Evolutionary conservation across 2,888 invertebrate species (phyloP), one percentile per base, ranked within the genome.

Genomic region (Cryptocephalus primarius): DNA sequence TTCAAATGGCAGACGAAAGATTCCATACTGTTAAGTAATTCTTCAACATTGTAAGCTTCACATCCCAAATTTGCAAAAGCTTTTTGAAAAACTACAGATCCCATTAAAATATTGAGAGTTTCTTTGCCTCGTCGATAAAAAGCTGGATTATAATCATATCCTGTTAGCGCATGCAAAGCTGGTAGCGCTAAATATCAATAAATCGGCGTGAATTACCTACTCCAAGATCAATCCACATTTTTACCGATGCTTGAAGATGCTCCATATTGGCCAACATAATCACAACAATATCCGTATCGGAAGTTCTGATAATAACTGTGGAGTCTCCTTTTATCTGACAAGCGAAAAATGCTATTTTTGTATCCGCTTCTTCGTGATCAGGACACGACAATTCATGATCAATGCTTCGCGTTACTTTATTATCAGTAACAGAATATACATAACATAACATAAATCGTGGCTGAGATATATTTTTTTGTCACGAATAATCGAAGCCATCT

Each of bases 401-500:
- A 33, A 52, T 39, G n/a, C 14, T 51, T 42, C 40, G 38, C 9
- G 39, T 13, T 33, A 56, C 47, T 45, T 43, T 44, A 44, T 44
- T 36, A 51, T 52, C 40, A 33, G 40, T 44, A 55, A 39, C 53
- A 58, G 55, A 31, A 60, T 63, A 55, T n/a, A n/a, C n/a, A n/a
- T n/a, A 53, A 58, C 14, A 14, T 45, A 53, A 48, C 48, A 55
- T 11, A 40, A n/a, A 44, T 54, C 46, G 34, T 45, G 39, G 33
- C 43, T 53, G 1, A 58, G 1, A 44, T 54, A 51, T 11, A 62
- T 55, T 41, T 38, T 50, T 50, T 60, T 60, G 22, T 48, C 48
- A 42, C 57, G 56, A 33, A 60, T 55, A 49, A 56, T 47, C 32
- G 53, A 8, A n/a, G 51, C 53, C 53, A 60, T 54, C 39, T 61